phyloP scores from a whole-genome alignment of 2,113 vertebrate genomes.

The Physeter macrocephalus region DNA sequence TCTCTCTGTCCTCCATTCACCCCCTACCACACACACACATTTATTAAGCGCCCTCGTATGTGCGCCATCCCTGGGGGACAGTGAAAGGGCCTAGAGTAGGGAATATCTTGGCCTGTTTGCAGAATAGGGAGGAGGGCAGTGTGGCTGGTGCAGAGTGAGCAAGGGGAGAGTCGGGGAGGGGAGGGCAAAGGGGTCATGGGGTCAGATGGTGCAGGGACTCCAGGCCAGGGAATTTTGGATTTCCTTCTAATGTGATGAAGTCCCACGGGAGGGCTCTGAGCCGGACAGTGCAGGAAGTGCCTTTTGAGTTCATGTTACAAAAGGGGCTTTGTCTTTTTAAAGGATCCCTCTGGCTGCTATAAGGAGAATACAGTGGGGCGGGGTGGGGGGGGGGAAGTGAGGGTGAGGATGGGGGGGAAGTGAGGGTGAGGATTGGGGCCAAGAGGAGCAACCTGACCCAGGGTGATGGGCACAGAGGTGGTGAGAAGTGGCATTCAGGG shows the following conservation, averaged over 20 bases:
- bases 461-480: neutral
- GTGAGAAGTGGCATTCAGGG: neutral
- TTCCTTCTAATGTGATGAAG: neutral
- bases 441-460: accelerated
- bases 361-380: accelerated
- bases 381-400: accelerated
- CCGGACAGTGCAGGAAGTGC: neutral
- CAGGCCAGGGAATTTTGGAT: neutral
- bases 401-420: no score
- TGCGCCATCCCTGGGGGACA: neutral
- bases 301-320: neutral
- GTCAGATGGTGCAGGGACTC: neutral
- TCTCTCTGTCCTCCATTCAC: neutral
- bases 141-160: neutral
- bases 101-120: neutral
- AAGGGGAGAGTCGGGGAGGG: neutral
- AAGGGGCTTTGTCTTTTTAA: neutral
- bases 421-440: accelerated
- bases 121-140: neutral
- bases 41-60: neutral
- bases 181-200: neutral
- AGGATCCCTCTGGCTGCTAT: neutral
- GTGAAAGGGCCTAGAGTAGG: neutral
- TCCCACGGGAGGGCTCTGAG: neutral
- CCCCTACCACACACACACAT: no score